phyloP scores from a whole-genome alignment of 2,797 vertebrate genomes.

The Sebastes diaconus region DNA sequence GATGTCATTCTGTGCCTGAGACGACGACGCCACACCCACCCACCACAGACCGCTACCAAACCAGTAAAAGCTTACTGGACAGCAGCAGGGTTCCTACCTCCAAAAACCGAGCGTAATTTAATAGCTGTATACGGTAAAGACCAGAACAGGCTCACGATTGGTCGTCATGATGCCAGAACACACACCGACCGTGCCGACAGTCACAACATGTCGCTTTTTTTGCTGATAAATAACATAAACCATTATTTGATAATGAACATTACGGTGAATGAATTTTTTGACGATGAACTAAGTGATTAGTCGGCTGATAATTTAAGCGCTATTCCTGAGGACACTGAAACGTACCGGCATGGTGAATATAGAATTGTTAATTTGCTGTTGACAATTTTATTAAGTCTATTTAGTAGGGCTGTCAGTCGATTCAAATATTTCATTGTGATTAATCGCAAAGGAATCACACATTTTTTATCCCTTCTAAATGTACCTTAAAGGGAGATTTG shows the following conservation, averaged over 20 bases:
- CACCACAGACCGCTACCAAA: not conserved
- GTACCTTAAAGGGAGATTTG: too few species aligned
- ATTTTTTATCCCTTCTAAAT: too few species aligned
- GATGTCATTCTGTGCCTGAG: constrained; percentile 14
- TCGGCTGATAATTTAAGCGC: not conserved
- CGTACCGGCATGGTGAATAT: not conserved
- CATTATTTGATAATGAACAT: not conserved
- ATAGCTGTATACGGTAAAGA: too few species aligned
- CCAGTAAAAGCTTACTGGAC: not conserved
- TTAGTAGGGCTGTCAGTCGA: too few species aligned
- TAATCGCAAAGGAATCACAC: too few species aligned
- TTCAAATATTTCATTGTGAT: too few species aligned
- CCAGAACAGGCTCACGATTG: not conserved
- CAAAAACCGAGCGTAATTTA: not conserved
- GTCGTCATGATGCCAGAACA: not conserved
- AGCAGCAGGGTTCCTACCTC: not conserved
- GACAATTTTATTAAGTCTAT: too few species aligned
- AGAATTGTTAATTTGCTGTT: not conserved
- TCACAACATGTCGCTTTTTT: not conserved
- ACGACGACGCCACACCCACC: constrained; percentile 26
- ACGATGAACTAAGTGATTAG: not conserved
- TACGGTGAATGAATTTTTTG: not conserved
- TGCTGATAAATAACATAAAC: too few species aligned
- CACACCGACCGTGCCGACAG: not conserved
- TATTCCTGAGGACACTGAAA: not conserved